Evolutionary conservation across 2,797 vertebrate species (phyloP).

Genomic region (Periparus ater): DNA sequence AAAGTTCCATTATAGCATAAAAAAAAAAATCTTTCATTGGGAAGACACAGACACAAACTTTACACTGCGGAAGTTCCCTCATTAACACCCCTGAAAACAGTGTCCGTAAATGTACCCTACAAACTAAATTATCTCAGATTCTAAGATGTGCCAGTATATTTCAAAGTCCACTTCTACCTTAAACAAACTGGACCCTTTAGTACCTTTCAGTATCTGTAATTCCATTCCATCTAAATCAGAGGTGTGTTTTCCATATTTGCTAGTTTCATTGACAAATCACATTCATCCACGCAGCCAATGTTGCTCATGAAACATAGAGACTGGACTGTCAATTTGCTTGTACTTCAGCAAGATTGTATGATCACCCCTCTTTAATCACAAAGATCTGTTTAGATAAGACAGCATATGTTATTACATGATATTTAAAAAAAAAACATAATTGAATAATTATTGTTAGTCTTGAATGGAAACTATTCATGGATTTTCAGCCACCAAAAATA

Average conservation of each 20-base stretch:
- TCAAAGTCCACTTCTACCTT: neutral
- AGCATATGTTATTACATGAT: neutral
- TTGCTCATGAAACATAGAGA: neutral
- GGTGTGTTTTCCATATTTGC: neutral
- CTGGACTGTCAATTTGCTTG: neutral
- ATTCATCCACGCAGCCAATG: neutral
- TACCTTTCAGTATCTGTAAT: neutral
- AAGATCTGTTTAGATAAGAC: neutral
- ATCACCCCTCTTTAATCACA: neutral
- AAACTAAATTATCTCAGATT: neutral
- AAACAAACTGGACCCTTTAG: neutral
- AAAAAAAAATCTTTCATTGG: neutral
- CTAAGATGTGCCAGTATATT: neutral
- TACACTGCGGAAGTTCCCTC: neutral
- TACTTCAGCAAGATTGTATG: neutral
- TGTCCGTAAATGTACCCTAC: neutral
- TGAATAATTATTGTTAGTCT: neutral
- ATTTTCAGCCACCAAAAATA: neutral
- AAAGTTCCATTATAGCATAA: neutral
- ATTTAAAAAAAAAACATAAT: neutral
- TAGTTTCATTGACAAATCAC: neutral
- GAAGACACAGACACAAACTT: neutral
- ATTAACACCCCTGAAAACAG: neutral
- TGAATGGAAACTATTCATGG: neutral
- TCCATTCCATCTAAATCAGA: neutral